Evolutionary conservation across 2,113 vertebrate species (phyloP).

Genomic region (Castor canadensis): DNA sequence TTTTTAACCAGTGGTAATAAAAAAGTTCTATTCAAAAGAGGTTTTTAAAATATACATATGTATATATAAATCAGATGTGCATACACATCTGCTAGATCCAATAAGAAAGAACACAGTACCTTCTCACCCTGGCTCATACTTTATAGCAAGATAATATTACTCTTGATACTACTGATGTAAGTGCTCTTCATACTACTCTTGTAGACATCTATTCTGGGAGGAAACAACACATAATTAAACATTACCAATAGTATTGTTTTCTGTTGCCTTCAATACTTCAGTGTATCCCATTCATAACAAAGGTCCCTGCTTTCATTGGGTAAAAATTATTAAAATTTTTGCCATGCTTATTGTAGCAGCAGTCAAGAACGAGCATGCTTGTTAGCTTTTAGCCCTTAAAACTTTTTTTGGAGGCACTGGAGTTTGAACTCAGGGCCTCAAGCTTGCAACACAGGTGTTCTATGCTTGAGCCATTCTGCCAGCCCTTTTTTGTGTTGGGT

Average conservation of each 20-base stretch:
- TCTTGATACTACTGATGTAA: too few species aligned
- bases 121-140: neutral
- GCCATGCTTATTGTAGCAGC: neutral
- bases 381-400: neutral
- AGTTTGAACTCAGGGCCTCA: too few species aligned
- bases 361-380: neutral
- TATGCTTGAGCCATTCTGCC: too few species aligned
- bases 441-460: too few species aligned
- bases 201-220: neutral
- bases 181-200: neutral
- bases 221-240: neutral
- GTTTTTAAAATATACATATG: conserved; percentile 49
- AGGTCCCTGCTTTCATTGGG: neutral
- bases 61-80: neutral
- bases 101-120: neutral
- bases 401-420: too few species aligned
- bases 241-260: neutral
- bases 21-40: conserved; percentile 58
- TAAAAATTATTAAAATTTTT: neutral
- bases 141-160: neutral
- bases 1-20: conserved; percentile 78
- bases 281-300: neutral
- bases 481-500: too few species aligned
- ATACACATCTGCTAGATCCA: neutral
- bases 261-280: neutral